Base-by-base conservation (phyloP, 2,888 invertebrate genomes). In the Drosophila quinaria region DNA sequence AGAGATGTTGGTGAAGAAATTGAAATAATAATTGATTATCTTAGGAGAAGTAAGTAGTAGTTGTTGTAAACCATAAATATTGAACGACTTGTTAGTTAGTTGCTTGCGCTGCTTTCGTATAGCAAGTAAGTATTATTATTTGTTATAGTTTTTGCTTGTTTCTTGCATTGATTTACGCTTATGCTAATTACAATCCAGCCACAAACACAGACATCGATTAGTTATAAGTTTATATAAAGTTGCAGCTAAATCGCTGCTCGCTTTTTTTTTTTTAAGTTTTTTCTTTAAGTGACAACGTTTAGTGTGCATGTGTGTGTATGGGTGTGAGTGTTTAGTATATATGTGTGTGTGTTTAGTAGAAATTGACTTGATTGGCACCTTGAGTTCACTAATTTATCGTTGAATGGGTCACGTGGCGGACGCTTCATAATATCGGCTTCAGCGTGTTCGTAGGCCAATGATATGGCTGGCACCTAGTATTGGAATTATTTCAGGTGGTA, bases 351-450 rank as follows among this genome's bases (percentile, higher is more conserved):
- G 54, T 56, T 49, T 33, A 58, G 73, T 81, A 85, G 70, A 86
- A 84, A 89, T 90, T 89, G 87, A 81, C 80, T 76, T 87, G 74
- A 82, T 90, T 88, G 91, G 93, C 93, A 92, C 93, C 93, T 93
- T 92, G 93, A 93, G 87, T 97, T 97, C 93, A 97, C 97, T 93
- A 97, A 95, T 95, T 96, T 96, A 94, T 97, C 97, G 93, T 95
- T 95, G 94, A 95, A 94, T 86, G 96, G 96, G 94, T 97, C 96
- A 94, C 97, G 94, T 91, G 97, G 97, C 90, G 95, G 95, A 92
- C 96, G 95, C 94, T 96, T 96, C 97, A 97, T 97, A 94, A 97
- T 97, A 94, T 97, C 97, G 90, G 95, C 95, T 94, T 97, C 97
- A 83, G 97, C 96, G 93, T 95, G 95, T 94, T 97, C 97, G 93